Evolutionary conservation across 2,888 invertebrate species (phyloP).

Genomic region (Tenthredo amoena): DNA sequence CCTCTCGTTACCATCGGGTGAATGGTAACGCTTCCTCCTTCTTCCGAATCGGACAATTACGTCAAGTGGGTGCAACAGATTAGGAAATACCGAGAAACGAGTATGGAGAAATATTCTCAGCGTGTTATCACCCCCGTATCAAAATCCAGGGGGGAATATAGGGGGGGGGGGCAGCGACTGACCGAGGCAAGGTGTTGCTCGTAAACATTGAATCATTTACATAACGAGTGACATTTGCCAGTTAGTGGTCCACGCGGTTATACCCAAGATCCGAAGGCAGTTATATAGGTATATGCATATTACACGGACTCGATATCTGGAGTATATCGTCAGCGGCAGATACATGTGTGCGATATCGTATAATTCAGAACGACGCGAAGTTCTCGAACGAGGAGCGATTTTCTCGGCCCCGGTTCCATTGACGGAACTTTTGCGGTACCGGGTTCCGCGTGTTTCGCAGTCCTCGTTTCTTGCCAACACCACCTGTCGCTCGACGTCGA

Average conservation of each 20-base stretch:
- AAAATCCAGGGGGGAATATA: constrained; percentile 57
- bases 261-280: neutral
- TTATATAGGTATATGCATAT: neutral
- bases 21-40: neutral
- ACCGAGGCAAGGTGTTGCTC: constrained; percentile 68
- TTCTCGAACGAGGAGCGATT: neutral
- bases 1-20: neutral
- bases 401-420: constrained; percentile 19
- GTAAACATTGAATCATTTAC: constrained; percentile 75
- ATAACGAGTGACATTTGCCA: constrained; percentile 76
- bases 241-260: constrained; percentile 56
- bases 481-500: constrained; percentile 70
- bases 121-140: constrained; percentile 63
- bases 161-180: neutral
- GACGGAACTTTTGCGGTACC: neutral
- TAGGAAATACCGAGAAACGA: neutral
- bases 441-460: constrained; percentile 38
- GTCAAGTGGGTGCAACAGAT: neutral
- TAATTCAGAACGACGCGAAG: constrained; percentile 12
- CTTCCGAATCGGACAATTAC: neutral
- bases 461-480: constrained; percentile 66
- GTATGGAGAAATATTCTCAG: constrained; percentile 59
- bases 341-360: neutral
- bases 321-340: neutral
- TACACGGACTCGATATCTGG: neutral